A percentile compares a stretch with the other conserved stretches of the same genome.
Conservation (phyloP, 1,140 invertebrate species). For the Hyles euphorbiae region DNA sequence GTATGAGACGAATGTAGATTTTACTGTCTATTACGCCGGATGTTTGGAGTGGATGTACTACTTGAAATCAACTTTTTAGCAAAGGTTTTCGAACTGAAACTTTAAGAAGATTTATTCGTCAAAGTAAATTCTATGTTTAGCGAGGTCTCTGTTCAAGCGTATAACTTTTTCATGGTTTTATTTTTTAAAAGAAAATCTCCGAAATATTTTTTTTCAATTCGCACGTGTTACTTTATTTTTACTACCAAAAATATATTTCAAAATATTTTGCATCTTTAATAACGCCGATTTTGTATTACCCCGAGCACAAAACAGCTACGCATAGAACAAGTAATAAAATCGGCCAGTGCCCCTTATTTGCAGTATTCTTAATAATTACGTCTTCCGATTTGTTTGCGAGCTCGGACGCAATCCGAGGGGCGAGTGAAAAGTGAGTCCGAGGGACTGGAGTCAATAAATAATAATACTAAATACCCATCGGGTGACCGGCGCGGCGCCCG, state of each 20-base stretch:
- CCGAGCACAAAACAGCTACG: constrained; percentile 3
- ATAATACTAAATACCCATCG: constrained; percentile 67
- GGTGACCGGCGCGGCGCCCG: constrained; percentile 39
- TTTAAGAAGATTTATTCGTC: too few species aligned
- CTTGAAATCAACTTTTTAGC: too few species aligned
- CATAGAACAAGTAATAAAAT: constrained; percentile 40
- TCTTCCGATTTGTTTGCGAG: constrained; percentile 68
- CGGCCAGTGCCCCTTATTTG: constrained; percentile 51
- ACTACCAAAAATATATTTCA: too few species aligned
- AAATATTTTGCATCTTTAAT: too few species aligned
- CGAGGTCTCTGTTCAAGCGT: too few species aligned
- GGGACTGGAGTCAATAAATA: constrained; percentile 64
- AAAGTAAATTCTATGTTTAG: too few species aligned
- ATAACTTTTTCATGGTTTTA: too few species aligned
- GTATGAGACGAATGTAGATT: constrained; percentile 39
- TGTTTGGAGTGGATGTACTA: too few species aligned
- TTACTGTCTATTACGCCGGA: constrained; percentile 9
- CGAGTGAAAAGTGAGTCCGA: constrained; percentile 62
- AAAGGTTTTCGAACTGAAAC: too few species aligned
- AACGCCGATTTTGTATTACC: not conserved
- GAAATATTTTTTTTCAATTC: too few species aligned
- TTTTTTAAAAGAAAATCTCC: too few species aligned
- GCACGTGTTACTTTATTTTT: too few species aligned
- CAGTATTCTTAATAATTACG: constrained; percentile 72
- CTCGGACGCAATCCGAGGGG: constrained; percentile 39